Conservation (phyloP, 2,113 vertebrate genomes). For the Murina feae region DNA sequence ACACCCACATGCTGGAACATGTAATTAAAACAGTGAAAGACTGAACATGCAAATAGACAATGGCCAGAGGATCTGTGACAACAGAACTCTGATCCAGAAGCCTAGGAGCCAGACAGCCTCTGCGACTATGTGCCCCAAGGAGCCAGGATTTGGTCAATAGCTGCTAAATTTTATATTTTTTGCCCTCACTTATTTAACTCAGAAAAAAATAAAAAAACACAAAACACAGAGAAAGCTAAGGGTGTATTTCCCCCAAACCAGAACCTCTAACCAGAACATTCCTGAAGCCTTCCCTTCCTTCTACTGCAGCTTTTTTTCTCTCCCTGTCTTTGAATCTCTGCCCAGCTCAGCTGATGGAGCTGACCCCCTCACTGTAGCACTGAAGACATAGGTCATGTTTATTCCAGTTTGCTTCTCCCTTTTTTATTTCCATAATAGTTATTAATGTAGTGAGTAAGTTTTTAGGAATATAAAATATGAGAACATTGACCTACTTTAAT, state of each 20-base stretch:
- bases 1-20: not conserved
- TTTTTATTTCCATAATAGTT: not conserved
- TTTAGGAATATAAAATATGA: not conserved
- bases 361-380: not conserved
- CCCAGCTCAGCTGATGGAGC: no score
- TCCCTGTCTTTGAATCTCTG: not conserved
- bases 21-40: not conserved
- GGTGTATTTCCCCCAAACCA: not conserved
- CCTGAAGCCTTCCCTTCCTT: not conserved
- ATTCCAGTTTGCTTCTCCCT: not conserved
- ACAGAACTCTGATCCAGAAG: not conserved
- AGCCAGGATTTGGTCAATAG: not conserved
- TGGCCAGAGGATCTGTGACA: not conserved
- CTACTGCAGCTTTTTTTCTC: no score
- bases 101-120: not conserved
- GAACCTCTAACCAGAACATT: not conserved
- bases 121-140: accelerated
- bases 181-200: not conserved
- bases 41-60: not conserved
- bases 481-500: not conserved
- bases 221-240: not conserved
- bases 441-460: not conserved
- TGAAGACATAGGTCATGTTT: not conserved
- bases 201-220: not conserved
- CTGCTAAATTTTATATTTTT: not conserved